Evolutionary conservation across 2,113 vertebrate species (phyloP).

Genomic region (Hypocryptadius cinnamomeus): DNA sequence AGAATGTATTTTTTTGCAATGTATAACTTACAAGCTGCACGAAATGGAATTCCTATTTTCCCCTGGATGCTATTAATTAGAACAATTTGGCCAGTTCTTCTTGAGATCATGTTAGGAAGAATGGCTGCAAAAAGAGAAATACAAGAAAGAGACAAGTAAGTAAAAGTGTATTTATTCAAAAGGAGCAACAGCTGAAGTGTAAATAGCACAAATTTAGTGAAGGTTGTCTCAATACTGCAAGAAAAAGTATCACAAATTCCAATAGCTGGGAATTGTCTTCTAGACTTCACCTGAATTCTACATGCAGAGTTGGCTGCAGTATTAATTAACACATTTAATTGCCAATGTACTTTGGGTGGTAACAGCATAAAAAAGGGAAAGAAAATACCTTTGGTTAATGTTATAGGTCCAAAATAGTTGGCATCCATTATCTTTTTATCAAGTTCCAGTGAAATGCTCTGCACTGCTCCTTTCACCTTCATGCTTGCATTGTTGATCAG

Average conservation of each 20-base stretch:
- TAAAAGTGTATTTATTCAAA: neutral
- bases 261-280: neutral
- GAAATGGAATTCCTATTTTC: conserved; percentile 88
- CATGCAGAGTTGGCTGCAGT: neutral
- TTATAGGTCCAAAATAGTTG: conserved; percentile 93
- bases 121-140: conserved; percentile 70
- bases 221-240: neutral
- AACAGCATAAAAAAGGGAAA: neutral
- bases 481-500: conserved; percentile 89
- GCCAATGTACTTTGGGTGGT: neutral
- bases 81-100: conserved; percentile 87
- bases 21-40: conserved; percentile 88
- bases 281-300: neutral
- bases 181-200: neutral
- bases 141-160: neutral
- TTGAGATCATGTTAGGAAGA: conserved; percentile 91
- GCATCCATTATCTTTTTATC: conserved; percentile 94
- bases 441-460: conserved; percentile 84
- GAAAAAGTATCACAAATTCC: neutral
- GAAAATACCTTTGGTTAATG: conserved; percentile 85
- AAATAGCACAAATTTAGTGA: neutral
- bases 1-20: neutral
- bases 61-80: conserved; percentile 92
- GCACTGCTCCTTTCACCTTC: conserved; percentile 88
- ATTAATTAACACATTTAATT: neutral